Evolutionary conservation across 2,888 invertebrate species (phyloP).

Genomic region (Dendrolimus pini): DNA sequence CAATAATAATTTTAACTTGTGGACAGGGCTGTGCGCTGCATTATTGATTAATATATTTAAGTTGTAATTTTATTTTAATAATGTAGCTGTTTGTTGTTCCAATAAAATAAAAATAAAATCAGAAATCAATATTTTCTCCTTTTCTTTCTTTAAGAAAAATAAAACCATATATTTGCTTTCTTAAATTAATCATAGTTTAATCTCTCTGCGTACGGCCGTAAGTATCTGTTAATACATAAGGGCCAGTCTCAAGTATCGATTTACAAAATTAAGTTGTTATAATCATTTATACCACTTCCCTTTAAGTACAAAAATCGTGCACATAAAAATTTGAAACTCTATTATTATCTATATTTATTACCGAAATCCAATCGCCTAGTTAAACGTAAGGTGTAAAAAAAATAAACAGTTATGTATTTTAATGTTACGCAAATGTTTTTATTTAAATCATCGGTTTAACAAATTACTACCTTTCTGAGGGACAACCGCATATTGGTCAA

Average conservation of each 20-base stretch:
- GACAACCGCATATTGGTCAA: constrained; percentile 27
- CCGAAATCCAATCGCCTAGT: constrained; percentile 1
- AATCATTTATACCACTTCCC: not conserved
- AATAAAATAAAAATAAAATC: too few relatives aligned
- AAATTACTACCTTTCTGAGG: constrained; percentile 39
- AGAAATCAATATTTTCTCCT: too few relatives aligned
- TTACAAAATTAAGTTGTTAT: not conserved
- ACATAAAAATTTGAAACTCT: not conserved
- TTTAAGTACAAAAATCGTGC: not conserved
- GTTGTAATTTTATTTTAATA: too few relatives aligned
- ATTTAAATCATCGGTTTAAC: constrained; percentile 44
- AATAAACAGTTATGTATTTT: constrained; percentile 22
- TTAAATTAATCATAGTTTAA: too few relatives aligned
- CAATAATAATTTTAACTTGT: too few relatives aligned
- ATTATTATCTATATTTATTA: not conserved
- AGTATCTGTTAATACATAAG: not conserved
- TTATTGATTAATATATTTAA: too few relatives aligned
- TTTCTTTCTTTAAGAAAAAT: too few relatives aligned
- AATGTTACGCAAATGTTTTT: constrained; percentile 37
- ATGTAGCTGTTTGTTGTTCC: too few relatives aligned
- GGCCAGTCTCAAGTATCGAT: not conserved
- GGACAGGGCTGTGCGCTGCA: too few relatives aligned
- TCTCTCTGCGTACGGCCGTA: too few relatives aligned
- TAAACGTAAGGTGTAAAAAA: constrained; percentile 11
- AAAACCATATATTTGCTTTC: too few relatives aligned